Conservation (phyloP, 1,140 invertebrate species). For the Drosophila littoralis region DNA sequence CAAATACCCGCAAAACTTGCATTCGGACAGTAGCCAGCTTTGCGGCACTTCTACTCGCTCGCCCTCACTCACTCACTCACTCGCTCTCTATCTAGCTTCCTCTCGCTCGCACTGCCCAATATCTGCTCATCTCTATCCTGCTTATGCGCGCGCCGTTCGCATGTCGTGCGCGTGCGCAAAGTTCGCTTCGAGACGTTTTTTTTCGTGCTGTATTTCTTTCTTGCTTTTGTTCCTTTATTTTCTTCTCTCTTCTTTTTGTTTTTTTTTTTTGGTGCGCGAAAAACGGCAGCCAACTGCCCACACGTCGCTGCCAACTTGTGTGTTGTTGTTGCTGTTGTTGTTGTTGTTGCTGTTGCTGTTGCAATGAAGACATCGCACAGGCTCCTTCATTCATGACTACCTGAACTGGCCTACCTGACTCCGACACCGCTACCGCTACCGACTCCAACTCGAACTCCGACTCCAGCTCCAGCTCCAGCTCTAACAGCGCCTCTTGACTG, state of each 20-base stretch:
- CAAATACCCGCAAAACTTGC: background rate
- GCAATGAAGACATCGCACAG: slow-evolving; percentile 46
- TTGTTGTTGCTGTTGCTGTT: slow-evolving; percentile 17
- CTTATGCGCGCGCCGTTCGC: slow-evolving; percentile 57
- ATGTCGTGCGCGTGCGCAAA: slow-evolving; percentile 74
- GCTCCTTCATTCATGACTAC: slow-evolving; percentile 52
- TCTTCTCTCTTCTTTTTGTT: slow-evolving; percentile 1
- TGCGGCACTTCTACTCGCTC: background rate
- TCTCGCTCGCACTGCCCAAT: slow-evolving; percentile 9
- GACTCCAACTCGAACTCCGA: slow-evolving; percentile 7
- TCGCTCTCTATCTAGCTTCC: background rate
- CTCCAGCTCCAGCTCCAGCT: background rate
- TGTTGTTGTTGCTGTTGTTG: slow-evolving; percentile 39
- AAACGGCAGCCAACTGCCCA: slow-evolving; percentile 79
- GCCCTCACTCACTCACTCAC: background rate
- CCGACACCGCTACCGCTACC: slow-evolving; percentile 16
- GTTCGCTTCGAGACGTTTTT: slow-evolving; percentile 41
- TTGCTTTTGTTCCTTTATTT: slow-evolving; percentile 14
- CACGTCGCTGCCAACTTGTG: slow-evolving; percentile 39
- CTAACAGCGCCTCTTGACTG: slow-evolving; percentile 4
- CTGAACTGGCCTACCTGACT: slow-evolving; percentile 40
- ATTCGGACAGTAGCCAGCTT: slow-evolving; percentile 17
- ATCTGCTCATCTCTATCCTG: slow-evolving; percentile 16
- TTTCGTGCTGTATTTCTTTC: slow-evolving; percentile 6
- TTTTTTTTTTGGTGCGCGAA: slow-evolving; percentile 58